phyloP scores from a whole-genome alignment of 2,888 invertebrate species.

The Watsonalla cultraria region DNA sequence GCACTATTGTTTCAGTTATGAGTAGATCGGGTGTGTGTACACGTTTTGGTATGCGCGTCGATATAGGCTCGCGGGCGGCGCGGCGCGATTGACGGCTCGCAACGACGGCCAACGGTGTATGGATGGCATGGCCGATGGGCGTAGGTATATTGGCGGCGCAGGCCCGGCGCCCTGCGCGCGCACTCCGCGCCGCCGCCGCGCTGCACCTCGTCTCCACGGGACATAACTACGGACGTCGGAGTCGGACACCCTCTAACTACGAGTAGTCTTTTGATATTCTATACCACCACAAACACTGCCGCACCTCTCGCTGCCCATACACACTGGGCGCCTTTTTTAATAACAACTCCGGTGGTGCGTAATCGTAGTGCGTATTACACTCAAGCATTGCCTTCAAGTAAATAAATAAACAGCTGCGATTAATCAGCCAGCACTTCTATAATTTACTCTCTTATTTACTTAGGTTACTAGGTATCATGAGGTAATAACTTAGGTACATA shows the following conservation, averaged over 20 bases:
- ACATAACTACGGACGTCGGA: constrained; percentile 5
- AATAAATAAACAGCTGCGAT: too few relatives aligned
- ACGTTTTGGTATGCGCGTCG: constrained; percentile 47
- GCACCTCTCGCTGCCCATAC: too few relatives aligned
- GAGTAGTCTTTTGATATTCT: too few relatives aligned
- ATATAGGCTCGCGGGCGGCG: constrained; percentile 46
- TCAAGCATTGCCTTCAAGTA: too few relatives aligned
- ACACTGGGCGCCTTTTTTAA: not conserved
- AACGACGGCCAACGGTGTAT: not conserved
- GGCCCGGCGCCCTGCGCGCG: constrained; percentile 50
- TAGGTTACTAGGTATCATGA: too few relatives aligned
- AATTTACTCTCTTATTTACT: too few relatives aligned
- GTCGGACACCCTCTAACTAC: not conserved
- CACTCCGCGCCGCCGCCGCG: constrained; percentile 22
- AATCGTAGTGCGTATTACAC: too few relatives aligned
- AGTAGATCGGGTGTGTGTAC: constrained; percentile 37
- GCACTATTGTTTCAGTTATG: constrained; percentile 25
- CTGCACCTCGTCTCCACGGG: constrained; percentile 21
- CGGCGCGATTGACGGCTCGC: constrained; percentile 51
- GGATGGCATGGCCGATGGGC: constrained; percentile 8
- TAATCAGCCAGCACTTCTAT: too few relatives aligned
- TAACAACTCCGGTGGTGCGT: not conserved
- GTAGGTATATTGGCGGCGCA: constrained; percentile 50
- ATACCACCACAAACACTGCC: too few relatives aligned
- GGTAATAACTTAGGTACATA: too few relatives aligned